These are phyloP conservation scores for Microctenopoma steveboyesi DNA, from an alignment of 2,797 vertebrate species.

Conservation along the genomic window DNA sequence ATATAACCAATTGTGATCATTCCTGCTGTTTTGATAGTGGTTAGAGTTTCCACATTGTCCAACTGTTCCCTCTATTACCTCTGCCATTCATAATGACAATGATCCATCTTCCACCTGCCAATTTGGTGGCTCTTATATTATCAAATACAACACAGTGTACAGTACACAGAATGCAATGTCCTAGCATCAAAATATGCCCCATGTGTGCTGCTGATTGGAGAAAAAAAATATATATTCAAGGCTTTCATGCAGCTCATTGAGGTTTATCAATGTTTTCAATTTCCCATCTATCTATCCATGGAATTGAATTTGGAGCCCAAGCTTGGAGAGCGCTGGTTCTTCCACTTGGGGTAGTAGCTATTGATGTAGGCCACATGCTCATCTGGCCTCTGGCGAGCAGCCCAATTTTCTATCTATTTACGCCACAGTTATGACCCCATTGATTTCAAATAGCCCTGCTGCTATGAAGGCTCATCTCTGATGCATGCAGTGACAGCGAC, in stretches of 20 bases:
- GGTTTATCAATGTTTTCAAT: conserved; percentile 78
- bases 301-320: conserved; percentile 71
- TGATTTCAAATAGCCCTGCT: conserved; percentile 70
- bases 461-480: conserved; percentile 64
- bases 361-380: conserved; percentile 70
- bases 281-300: conserved; percentile 67
- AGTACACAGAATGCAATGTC: conserved; percentile 58
- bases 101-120: conserved; percentile 57
- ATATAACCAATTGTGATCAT: conserved; percentile 39
- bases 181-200: conserved; percentile 52
- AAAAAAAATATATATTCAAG: conserved; percentile 49
- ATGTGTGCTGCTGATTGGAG: conserved; percentile 48
- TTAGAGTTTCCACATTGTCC: conserved; percentile 35
- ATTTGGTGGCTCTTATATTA: conserved; percentile 53
- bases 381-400: conserved; percentile 59
- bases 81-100: conserved; percentile 53
- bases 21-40: conserved; percentile 30
- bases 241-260: conserved; percentile 69
- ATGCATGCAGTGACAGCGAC: conserved; percentile 63
- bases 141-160: conserved; percentile 61
- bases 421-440: conserved; percentile 76
- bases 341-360: conserved; percentile 68
- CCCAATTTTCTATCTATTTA: conserved; percentile 77
- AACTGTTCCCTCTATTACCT: conserved; percentile 40
- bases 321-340: conserved; percentile 57